Evolutionary conservation across 2,888 invertebrate genomes (phyloP), one percentile per base, ranked within the genome.

Genomic region (Rhamphomyia laevipes): DNA sequence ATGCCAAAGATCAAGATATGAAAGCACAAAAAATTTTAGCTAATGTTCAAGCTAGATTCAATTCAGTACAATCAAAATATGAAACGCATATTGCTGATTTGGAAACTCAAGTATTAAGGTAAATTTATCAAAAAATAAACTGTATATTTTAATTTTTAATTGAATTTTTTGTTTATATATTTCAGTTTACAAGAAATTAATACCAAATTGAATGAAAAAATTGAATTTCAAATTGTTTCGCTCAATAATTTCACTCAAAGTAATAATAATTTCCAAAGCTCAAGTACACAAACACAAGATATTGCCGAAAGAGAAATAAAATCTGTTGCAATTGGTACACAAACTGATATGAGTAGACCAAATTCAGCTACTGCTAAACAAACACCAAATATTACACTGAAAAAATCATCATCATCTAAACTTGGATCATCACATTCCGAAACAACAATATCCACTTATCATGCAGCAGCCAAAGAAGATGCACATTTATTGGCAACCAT

Each of bases 401-500:
- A 45, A 15, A 42, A 27, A 23, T 10, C 13, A 21, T 13, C 13
- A 21, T 6, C 10, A 55, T 56, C 54, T 57, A 77, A 76, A 55
- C 73, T 74, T 59, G 72, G 76, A 55, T 58, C 76, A 43, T 72
- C 77, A 2, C 76, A 77, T 57, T 77, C 77, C 38, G 77, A 78
- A 38, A 67, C 76, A 12, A 65, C 67, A 5, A 58, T 67, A 27
- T 63, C 64, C 16, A 59, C 60, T 10, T 57, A 60, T 49, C 60
- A 62, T 50, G 61, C 60, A 47, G 74, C 75, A 53, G 63, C 74
- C 7, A 84, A 82, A 64, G 84, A 86, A 59, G 86, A 87, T 56
- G 76, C 83, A 31, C 85, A 88, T 70, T 73, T 88, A 43, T 67
- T 87, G 21, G 86, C 86, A 1, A 86, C 87, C 0, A 84, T 88